These are phyloP conservation scores for Mugil cephalus DNA, from an alignment of 2,113 vertebrate genomes.

Conservation along the genomic window DNA sequence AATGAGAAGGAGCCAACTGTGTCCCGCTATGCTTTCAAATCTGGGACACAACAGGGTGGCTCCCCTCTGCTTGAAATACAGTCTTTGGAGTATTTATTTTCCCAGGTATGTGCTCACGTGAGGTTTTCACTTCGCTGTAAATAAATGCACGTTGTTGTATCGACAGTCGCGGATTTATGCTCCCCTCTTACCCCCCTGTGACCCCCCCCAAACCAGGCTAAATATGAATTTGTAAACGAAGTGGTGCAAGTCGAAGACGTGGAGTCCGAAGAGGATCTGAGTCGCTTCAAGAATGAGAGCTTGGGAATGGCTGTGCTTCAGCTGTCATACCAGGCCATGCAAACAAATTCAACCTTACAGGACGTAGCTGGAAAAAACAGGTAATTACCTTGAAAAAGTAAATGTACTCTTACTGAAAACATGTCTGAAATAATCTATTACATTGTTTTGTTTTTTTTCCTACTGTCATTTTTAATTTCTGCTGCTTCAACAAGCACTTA, in stretches of 20 bases:
- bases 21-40: conserved; percentile 79
- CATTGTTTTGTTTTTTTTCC: too few species aligned
- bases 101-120: conserved; percentile 85
- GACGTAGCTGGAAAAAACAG: conserved; percentile 88
- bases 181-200: background rate
- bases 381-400: conserved; percentile 66
- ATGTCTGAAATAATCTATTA: too few species aligned
- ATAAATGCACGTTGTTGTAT: background rate
- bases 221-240: conserved; percentile 92
- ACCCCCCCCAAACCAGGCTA: conserved; percentile 82
- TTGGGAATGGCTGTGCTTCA: conserved; percentile 95
- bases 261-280: conserved; percentile 83
- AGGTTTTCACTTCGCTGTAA: background rate
- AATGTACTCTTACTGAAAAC: background rate
- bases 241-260: conserved; percentile 82
- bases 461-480: too few species aligned
- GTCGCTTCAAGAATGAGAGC: conserved; percentile 91
- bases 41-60: conserved; percentile 62
- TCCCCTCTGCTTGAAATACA: conserved; percentile 86
- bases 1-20: conserved; percentile 83
- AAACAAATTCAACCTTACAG: conserved; percentile 81
- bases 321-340: conserved; percentile 87
- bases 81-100: conserved; percentile 92
- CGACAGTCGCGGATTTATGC: background rate
- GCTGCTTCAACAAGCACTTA: conserved; percentile 1